Conservation (phyloP, 2,888 invertebrate genomes). For the Diaprepes abbreviatus region DNA sequence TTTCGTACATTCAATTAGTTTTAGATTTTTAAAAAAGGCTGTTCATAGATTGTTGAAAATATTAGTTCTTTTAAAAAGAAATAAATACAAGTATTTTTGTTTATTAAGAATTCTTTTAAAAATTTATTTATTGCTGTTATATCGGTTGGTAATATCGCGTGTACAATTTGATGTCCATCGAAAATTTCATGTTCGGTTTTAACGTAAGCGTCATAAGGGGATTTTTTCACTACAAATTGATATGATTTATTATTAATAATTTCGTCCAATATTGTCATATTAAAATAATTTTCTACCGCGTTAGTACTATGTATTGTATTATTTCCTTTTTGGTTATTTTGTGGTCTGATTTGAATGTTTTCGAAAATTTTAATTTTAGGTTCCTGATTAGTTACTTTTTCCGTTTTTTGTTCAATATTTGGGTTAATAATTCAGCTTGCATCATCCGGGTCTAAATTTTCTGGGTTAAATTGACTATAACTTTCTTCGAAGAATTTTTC, state of each 20-base stretch:
- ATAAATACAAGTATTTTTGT: not conserved
- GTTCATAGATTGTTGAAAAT: slow-evolving; percentile 8
- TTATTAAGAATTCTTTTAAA: slow-evolving; percentile 2
- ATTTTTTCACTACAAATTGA: not conserved
- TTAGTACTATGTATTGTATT: not conserved
- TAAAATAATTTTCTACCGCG: not conserved
- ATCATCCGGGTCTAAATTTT: too few species aligned
- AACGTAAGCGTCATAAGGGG: not conserved
- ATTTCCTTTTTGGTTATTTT: too few species aligned
- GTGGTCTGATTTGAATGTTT: too few species aligned
- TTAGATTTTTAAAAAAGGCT: too few species aligned
- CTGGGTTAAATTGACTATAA: too few species aligned
- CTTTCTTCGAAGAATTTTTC: too few species aligned
- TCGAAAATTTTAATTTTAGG: too few species aligned
- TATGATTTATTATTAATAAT: slow-evolving; percentile 12
- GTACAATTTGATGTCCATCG: not conserved
- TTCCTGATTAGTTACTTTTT: too few species aligned
- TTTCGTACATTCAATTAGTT: slow-evolving; percentile 20
- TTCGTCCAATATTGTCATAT: not conserved
- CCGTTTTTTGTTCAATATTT: too few species aligned
- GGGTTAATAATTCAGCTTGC: too few species aligned
- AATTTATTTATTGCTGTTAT: not conserved
- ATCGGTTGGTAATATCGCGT: slow-evolving; percentile 1
- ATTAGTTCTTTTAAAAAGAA: slow-evolving; percentile 20
- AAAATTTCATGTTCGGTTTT: not conserved